Base-by-base conservation (phyloP, 2,797 vertebrate species). In the Pseudocheirus occidentalis region DNA sequence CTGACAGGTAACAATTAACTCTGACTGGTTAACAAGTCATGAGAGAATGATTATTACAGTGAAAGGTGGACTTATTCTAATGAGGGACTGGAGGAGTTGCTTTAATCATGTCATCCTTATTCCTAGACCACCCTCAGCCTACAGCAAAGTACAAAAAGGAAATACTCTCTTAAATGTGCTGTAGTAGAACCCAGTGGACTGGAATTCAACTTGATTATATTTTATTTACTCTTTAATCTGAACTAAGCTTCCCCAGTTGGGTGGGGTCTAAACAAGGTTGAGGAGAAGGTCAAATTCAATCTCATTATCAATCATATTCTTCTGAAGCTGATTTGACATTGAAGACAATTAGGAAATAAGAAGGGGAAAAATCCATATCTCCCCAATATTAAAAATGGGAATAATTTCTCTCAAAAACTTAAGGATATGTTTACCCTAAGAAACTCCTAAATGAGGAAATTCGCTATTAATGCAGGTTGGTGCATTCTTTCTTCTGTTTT, bases 151-250 rank as follows among this genome's bases (percentile, higher is more conserved):
- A 56, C 0, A 27, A 62, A 34, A 62, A 62, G 21, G 9, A 12
- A n/a, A n/a, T n/a, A n/a, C n/a, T n/a, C n/a, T n/a, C 0, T 9
- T 9, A 62, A 4, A 13, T n/a, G 1, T 34, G 31, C 13, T 14
- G 16, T n/a, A 34, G 31, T n/a, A 66, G 31, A 16, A 62, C 13
- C 14, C 13, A 34, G 31, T 62, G 59, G 13, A 14, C 4, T 4
- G 4, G 34, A 66, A n/a, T n/a, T 66, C 12, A 66, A 14, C 13
- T 66, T 34, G 31, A 66, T 66, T 66, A 66, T n/a, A 66, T 66
- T n/a, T 34, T n/a, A 66, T 34, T n/a, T n/a, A 66, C 4, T 66
- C 31, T 66, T 66, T 66, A 34, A 66, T 34, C 31, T n/a, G 31
- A 66, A n/a, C 34, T 16, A 66, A 66, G 13, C 1, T 66, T 66